These are phyloP conservation scores for Ictalurus punctatus DNA, from an alignment of 2,113 vertebrate genomes.

Conservation along the genomic window DNA sequence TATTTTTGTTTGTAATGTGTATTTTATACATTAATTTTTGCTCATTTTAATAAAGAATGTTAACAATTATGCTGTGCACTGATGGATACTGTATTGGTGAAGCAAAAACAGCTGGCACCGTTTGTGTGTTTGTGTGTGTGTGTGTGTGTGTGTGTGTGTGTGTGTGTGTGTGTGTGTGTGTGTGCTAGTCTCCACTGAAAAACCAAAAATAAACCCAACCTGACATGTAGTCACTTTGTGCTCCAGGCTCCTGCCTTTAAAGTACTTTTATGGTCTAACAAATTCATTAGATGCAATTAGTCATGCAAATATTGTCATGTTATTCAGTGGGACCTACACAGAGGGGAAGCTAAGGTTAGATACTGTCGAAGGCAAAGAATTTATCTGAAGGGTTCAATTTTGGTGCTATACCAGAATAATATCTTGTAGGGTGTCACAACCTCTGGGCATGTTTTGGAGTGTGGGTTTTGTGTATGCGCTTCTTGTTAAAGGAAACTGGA, in stretches of 20 bases:
- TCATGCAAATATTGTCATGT: background rate
- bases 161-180: background rate
- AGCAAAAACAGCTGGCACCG: background rate
- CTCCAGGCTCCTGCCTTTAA: background rate
- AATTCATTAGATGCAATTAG: conserved; percentile 15
- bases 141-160: too few species aligned
- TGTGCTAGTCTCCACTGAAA: background rate
- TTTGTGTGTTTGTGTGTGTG: background rate
- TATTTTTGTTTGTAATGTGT: too few species aligned
- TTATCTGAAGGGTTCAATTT: background rate
- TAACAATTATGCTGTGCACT: background rate
- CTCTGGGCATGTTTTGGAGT: background rate
- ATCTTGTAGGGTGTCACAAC: background rate
- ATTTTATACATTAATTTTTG: too few species aligned
- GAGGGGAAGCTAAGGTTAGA: background rate
- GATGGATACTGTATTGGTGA: background rate
- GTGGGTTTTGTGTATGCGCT: background rate
- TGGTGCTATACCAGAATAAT: background rate
- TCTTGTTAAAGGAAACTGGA: background rate
- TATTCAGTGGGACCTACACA: background rate
- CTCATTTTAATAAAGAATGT: background rate
- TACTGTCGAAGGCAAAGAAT: background rate
- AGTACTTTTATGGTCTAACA: background rate
- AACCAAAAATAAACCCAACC: background rate
- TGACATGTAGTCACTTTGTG: background rate